These are phyloP conservation scores for Mizuhopecten yessoensis DNA, from an alignment of 1,140 invertebrate genomes.

Conservation along the genomic window DNA sequence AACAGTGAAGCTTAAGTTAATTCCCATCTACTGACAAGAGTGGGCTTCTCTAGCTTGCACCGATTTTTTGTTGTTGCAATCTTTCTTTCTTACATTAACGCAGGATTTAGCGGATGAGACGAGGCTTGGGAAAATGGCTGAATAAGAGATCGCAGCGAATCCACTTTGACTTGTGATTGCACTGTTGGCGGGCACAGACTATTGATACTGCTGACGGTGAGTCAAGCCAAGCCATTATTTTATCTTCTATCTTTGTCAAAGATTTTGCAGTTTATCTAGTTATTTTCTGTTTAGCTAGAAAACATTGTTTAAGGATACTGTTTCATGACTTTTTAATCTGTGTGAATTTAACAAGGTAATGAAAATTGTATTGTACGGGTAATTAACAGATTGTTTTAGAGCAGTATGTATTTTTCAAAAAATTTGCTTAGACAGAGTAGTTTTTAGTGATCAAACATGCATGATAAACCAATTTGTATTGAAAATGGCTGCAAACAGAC, in stretches of 20 bases:
- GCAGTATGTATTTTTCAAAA: background rate
- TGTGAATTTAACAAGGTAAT: background rate
- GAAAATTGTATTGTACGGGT: background rate
- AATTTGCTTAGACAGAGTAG: background rate
- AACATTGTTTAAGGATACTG: background rate
- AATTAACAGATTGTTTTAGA: background rate
- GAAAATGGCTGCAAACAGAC: background rate
- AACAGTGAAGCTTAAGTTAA: background rate
- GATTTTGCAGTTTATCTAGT: background rate
- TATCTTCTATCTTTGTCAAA: background rate
- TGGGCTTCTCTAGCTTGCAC: background rate
- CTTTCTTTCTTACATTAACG: conserved; percentile 12
- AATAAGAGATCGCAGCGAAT: background rate
- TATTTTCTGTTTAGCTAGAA: background rate
- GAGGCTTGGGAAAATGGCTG: conserved; percentile 5
- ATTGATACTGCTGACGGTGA: conserved; percentile 23
- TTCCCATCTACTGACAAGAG: background rate
- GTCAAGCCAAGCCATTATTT: conserved; percentile 11
- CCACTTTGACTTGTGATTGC: conserved; percentile 18
- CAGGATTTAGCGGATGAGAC: conserved; percentile 10
- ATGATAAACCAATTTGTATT: background rate
- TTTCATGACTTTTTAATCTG: background rate
- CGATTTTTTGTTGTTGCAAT: background rate
- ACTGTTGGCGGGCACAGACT: background rate
- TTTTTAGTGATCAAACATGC: background rate